Base-by-base conservation (phyloP, 2,888 invertebrate species). In the Orgyia antiqua region DNA sequence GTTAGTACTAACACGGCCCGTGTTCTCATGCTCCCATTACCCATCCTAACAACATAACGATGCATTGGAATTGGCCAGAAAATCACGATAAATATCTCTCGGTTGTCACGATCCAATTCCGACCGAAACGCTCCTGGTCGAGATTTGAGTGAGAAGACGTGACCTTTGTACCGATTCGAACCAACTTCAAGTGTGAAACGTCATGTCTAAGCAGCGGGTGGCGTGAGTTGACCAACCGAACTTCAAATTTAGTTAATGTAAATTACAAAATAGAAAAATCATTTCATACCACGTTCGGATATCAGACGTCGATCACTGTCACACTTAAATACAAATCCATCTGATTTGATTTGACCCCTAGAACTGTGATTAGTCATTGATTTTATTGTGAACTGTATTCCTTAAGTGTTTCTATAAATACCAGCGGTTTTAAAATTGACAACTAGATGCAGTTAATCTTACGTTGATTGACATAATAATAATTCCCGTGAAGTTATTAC, bases 51-150 rank as follows among this genome's bases (percentile, higher is more conserved):
- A 73, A 75, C 75, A 57, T 54, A 62, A 55, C 65, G 57, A 69
- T 73, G 76, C 75, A 74, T 76, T 59, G 70, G 70, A 78, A 82
- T 84, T 78, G 83, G 83, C 73, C 76, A 75, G 76, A 83, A 76
- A 77, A 79, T 83, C 83, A 83, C 77, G 84, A 86, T 86, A 82
- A 80, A 73, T 70, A 84, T 86, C 83, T 79, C 62, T 67, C 60
- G 53, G 72, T 71, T 83, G 84, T 86, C 84, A 86, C 84, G 84
- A 86, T 76, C 77, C 78, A 77, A 84, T 84, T 78, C 68, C 66
- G 66, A 65, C 58, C 68, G 71, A 66, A 74, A 69, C 75, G 77
- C 80, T 83, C 74, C 84, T 59, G 82, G 72, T 68, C 68, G 72
- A 69, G 69, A 58, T 69, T 78, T 79, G 82, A 84, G 83, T 83